These are phyloP conservation scores for Meteorus cinctellus DNA, from an alignment of 2,888 invertebrate genomes.

Conservation along the genomic window DNA sequence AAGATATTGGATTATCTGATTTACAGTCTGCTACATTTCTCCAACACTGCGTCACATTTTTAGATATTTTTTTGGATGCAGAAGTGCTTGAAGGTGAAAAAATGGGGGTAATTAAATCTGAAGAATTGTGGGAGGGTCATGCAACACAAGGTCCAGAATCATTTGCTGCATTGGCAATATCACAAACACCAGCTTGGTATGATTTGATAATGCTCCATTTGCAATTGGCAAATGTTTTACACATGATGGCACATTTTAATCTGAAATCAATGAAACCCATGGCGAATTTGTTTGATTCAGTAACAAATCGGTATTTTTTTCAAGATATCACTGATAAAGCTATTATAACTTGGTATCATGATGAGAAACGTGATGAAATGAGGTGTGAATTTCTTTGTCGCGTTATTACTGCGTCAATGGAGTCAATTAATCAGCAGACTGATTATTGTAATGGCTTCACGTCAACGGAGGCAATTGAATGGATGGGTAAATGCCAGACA, in stretches of 20 bases:
- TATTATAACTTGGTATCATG: constrained; percentile 72
- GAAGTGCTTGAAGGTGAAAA: constrained; percentile 72
- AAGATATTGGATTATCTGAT: constrained; percentile 84
- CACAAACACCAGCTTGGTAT: constrained; percentile 83
- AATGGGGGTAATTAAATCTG: constrained; percentile 75
- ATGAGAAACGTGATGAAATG: constrained; percentile 80
- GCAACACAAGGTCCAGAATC: constrained; percentile 75
- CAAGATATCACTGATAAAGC: constrained; percentile 67
- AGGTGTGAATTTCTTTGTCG: constrained; percentile 84
- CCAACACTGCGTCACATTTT: constrained; percentile 73
- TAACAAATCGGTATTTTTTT: constrained; percentile 70
- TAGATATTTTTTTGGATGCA: constrained; percentile 77
- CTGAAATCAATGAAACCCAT: constrained; percentile 83
- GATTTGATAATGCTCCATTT: constrained; percentile 87
- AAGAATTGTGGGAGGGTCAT: constrained; percentile 81
- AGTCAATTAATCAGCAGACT: constrained; percentile 80
- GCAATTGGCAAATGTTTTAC: constrained; percentile 84
- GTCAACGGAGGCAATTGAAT: constrained; percentile 75
- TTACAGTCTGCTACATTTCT: constrained; percentile 74
- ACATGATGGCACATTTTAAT: constrained; percentile 86
- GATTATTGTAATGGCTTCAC: constrained; percentile 74
- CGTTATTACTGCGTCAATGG: constrained; percentile 83
- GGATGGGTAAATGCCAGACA: constrained; percentile 83
- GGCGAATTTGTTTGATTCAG: constrained; percentile 85
- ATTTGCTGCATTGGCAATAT: constrained; percentile 85